phyloP scores from a whole-genome alignment of 2,888 invertebrate species.

The Phorcus lineatus region DNA sequence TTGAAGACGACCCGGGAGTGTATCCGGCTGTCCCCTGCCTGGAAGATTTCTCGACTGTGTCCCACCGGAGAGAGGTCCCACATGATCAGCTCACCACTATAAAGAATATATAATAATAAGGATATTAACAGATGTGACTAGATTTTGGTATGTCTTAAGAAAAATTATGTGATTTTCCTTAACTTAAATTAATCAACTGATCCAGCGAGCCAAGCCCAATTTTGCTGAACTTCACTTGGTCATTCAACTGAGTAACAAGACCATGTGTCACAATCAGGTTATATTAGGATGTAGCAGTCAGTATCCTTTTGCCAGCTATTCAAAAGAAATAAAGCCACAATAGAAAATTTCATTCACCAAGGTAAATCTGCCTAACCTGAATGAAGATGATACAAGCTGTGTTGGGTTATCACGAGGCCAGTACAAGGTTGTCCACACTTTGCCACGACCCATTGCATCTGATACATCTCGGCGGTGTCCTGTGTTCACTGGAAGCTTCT shows the following conservation, averaged over 20 bases:
- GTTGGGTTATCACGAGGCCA: constrained; percentile 78
- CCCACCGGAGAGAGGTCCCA: constrained; percentile 77
- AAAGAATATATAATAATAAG: constrained; percentile 18
- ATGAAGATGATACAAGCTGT: constrained; percentile 62
- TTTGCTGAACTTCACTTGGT: too few relatives aligned
- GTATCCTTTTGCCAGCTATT: too few relatives aligned
- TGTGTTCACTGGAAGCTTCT: constrained; percentile 58
- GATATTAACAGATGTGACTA: background rate
- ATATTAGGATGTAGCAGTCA: too few relatives aligned
- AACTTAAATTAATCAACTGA: too few relatives aligned
- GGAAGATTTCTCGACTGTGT: constrained; percentile 50
- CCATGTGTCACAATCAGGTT: too few relatives aligned
- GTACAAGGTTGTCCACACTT: constrained; percentile 67
- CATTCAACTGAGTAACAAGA: too few relatives aligned
- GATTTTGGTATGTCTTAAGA: too few relatives aligned
- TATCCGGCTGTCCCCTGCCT: constrained; percentile 35
- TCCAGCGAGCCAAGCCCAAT: too few relatives aligned
- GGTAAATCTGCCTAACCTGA: constrained; percentile 45
- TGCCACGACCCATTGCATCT: constrained; percentile 52
- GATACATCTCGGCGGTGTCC: constrained; percentile 44
- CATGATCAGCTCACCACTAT: constrained; percentile 81
- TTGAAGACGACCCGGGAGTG: constrained; percentile 82
- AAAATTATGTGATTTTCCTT: too few relatives aligned
- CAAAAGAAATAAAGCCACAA: too few relatives aligned
- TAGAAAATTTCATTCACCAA: too few relatives aligned